Evolutionary conservation across 2,888 invertebrate genomes (phyloP).

Genomic region (Megastigmus dorsalis): DNA sequence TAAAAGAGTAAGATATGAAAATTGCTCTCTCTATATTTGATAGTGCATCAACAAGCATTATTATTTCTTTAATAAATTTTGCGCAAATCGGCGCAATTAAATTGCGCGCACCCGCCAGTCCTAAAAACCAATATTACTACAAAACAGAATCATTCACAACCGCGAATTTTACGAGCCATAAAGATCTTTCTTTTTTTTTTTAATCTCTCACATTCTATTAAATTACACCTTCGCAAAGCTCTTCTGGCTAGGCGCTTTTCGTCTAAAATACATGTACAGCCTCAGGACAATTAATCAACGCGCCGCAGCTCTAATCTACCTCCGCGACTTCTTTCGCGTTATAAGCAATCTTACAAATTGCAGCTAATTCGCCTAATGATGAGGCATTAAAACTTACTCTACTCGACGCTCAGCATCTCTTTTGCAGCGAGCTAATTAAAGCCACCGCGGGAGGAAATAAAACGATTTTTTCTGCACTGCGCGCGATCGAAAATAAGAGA

Average conservation of each 20-base stretch:
- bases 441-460: constrained; percentile 10
- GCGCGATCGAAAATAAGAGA: not conserved
- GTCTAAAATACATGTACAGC: not conserved
- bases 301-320: too few species aligned
- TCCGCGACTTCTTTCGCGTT: not conserved
- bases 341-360: constrained; percentile 26
- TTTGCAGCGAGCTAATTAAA: constrained; percentile 20
- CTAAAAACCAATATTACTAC: not conserved
- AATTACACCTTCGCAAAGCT: not conserved
- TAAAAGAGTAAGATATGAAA: not conserved
- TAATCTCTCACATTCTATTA: not conserved
- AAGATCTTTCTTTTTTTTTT: not conserved
- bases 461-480: too few species aligned
- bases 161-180: not conserved
- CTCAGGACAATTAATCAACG: not conserved
- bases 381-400: constrained; percentile 31
- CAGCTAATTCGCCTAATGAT: constrained; percentile 27
- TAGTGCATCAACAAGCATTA: not conserved
- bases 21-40: not conserved
- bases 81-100: not conserved
- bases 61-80: not conserved
- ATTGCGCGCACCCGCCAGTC: not conserved
- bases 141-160: not conserved
- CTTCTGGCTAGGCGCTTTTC: too few species aligned
- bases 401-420: not conserved